These are phyloP conservation scores for Apamea sordens DNA, from an alignment of 2,888 invertebrate genomes.

Conservation along the genomic window DNA sequence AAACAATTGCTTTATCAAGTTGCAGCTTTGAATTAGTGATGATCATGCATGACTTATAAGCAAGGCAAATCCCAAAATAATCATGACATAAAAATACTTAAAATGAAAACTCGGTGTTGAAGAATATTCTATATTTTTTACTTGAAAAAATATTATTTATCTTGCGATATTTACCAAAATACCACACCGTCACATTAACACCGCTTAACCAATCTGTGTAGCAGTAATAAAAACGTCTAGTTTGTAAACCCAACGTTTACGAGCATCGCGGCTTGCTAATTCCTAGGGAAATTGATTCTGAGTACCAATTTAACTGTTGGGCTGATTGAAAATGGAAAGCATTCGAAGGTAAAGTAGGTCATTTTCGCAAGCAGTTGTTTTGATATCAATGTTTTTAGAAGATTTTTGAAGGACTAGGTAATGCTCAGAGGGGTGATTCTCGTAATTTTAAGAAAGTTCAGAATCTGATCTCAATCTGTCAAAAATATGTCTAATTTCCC, in stretches of 20 bases:
- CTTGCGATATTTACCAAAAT: not conserved
- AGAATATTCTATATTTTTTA: not conserved
- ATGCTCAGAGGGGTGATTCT: too few relatives aligned
- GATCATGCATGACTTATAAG: not conserved
- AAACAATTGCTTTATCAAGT: not conserved
- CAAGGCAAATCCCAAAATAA: not conserved
- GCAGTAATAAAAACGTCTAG: conserved; percentile 21
- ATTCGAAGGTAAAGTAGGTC: conserved; percentile 2
- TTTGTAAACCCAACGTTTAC: conserved; percentile 31
- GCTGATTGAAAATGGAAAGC: not conserved
- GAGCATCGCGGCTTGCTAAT: conserved; percentile 28
- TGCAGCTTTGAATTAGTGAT: not conserved
- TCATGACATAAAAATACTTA: not conserved
- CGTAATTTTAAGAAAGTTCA: too few relatives aligned
- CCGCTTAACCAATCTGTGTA: conserved; percentile 10
- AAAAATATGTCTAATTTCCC: too few relatives aligned
- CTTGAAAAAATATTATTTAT: not conserved
- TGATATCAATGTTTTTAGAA: not conserved
- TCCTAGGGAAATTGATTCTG: conserved; percentile 46
- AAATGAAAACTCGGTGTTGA: not conserved
- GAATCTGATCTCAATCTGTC: too few relatives aligned
- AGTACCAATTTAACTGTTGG: conserved; percentile 29
- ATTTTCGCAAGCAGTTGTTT: not conserved
- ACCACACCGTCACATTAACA: conserved; percentile 5
- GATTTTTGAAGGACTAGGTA: not conserved